Evolutionary conservation across 2,797 vertebrate genomes (phyloP).

Genomic region (Ispidina picta): DNA sequence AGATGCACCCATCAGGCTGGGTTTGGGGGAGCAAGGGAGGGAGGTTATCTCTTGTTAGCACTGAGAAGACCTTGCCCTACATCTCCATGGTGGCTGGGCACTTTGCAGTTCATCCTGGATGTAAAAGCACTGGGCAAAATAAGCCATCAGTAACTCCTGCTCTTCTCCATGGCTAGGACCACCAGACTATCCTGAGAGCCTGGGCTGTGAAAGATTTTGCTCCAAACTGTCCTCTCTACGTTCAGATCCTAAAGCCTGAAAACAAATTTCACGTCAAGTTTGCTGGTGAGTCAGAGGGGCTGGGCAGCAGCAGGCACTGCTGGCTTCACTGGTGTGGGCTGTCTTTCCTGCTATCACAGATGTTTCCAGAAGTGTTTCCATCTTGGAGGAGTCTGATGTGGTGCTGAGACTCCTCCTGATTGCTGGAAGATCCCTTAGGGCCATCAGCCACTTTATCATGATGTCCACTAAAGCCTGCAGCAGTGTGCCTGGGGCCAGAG

Average conservation of each 20-base stretch:
- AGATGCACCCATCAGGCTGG: background rate
- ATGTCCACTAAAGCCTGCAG: background rate
- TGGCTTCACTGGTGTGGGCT: fast-evolving
- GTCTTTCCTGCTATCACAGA: background rate
- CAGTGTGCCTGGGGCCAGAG: background rate
- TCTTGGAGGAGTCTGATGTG: background rate
- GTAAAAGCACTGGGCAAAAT: fast-evolving
- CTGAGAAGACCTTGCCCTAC: fast-evolving
- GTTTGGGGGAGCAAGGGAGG: background rate
- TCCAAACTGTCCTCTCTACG: constrained; percentile 91
- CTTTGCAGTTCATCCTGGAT: background rate
- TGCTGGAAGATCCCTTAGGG: background rate
- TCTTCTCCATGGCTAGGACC: constrained; percentile 80
- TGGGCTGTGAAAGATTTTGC: constrained; percentile 97
- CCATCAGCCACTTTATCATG: background rate
- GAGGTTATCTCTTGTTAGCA: fast-evolving
- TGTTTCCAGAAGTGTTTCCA: background rate
- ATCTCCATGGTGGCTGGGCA: fast-evolving
- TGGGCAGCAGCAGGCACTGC: fast-evolving
- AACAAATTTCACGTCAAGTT: constrained; percentile 97
- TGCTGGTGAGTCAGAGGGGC: constrained; percentile 78
- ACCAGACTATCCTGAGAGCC: constrained; percentile 94
- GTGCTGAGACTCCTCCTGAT: background rate
- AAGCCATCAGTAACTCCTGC: background rate
- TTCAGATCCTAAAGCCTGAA: constrained; percentile 94